Base-by-base conservation (phyloP, 2,113 vertebrate genomes). In the Vimba vimba region DNA sequence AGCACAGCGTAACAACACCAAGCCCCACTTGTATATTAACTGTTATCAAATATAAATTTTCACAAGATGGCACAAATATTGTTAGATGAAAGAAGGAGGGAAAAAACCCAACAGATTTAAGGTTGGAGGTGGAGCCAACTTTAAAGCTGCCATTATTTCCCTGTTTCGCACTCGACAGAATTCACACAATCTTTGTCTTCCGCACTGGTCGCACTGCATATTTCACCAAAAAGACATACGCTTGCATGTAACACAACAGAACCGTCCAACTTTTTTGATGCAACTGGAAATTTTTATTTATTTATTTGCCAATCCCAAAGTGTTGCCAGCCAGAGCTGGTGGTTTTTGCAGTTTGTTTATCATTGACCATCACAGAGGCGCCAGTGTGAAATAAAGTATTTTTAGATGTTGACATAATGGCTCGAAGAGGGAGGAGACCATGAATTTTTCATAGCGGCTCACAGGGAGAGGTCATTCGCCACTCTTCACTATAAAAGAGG, bases 371-470 rank as follows among this genome's bases (percentile, higher is more conserved):
- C 81, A 60, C 13, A 57, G 30, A 76, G 80, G 57, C 69, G 60
- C 57, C 83, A 79, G 73, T 64, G 75, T 80, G 76, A 86, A 79
- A 73, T 59, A 75, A 83, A 83, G 85, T 88, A 86, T 86, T 86
- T 85, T 88, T 76, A 86, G 74, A 82, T 52, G 66, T 81, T 83
- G 86, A 85, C 85, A 88, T 89, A 88, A 91, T 82, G 90, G 83
- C 86, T 85, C 27, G 76, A 68, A 76, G 85, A 55, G 79, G 88
- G 83, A 88, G 87, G 81, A 82, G 85, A 79, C 30, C 73, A 89
- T 91, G 73, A 88, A 91, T 89, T 81, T 89, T 91, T 91, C 84
- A 91, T 89, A 25, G 76, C 52, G 85, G 74, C 87, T 87, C 83
- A 82, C 73, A 79, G 74, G 66, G 73, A 76, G 88, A 89, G 90